Evolutionary conservation across 2,888 invertebrate genomes (phyloP).

Genomic region (Apamea sordens): DNA sequence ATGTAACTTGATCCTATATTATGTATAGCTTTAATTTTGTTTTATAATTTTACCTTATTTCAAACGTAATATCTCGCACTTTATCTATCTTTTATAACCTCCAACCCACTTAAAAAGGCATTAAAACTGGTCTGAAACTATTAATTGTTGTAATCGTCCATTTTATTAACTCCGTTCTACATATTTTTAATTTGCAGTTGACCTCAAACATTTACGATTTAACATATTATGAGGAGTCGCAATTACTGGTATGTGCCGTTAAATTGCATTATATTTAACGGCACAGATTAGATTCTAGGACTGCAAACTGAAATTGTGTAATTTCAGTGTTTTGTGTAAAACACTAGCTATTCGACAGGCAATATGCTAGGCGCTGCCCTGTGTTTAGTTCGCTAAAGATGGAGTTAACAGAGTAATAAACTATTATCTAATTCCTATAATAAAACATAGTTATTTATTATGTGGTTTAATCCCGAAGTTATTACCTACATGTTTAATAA

Average conservation of each 20-base stretch:
- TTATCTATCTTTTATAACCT: conserved; percentile 17
- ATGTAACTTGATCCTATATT: background rate
- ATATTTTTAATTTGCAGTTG: conserved; percentile 37
- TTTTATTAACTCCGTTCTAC: conserved; percentile 30
- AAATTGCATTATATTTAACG: conserved; percentile 16
- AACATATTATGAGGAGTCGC: conserved; percentile 13
- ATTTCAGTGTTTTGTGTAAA: no score
- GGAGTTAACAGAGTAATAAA: background rate
- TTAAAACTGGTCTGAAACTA: background rate
- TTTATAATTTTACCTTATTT: conserved; percentile 12
- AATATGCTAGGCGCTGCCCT: background rate
- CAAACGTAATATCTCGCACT: background rate
- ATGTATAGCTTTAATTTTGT: background rate
- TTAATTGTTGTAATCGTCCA: conserved; percentile 3
- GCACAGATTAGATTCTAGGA: background rate
- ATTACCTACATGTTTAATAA: background rate
- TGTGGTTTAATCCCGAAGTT: background rate
- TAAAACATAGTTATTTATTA: background rate
- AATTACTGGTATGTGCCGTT: conserved; percentile 24
- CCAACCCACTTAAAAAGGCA: conserved; percentile 14
- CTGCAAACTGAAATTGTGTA: background rate
- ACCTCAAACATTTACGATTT: conserved; percentile 42
- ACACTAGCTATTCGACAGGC: background rate
- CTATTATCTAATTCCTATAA: background rate
- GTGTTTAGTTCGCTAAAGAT: background rate